A percentile compares a stretch with the other conserved stretches of the same genome.
These are phyloP conservation scores for Procambarus virginalis DNA, from an alignment of 1,140 invertebrate species.

Conservation along the genomic window DNA sequence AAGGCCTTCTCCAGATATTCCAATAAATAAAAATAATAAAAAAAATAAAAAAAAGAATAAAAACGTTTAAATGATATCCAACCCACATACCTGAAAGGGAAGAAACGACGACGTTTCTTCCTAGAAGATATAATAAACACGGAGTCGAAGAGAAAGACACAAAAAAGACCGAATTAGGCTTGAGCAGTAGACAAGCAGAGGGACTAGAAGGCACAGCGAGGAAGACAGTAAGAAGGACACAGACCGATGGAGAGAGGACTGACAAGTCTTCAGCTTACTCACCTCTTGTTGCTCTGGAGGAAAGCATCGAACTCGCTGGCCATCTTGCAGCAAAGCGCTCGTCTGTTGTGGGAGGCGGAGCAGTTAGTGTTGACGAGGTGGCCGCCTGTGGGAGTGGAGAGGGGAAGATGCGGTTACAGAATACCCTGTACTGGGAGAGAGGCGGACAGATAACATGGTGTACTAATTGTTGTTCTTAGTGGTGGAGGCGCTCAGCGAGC, in stretches of 20 bases:
- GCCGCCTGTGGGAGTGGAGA: slow-evolving; percentile 81
- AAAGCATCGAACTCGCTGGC: slow-evolving; percentile 95
- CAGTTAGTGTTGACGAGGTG: slow-evolving; percentile 98
- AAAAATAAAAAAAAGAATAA: too few relatives aligned
- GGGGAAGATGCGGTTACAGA: not conserved
- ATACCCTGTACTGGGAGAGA: not conserved
- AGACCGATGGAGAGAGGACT: not conserved
- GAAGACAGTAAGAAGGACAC: not conserved
- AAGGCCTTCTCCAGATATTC: too few relatives aligned
- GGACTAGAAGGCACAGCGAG: not conserved
- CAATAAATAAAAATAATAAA: too few relatives aligned
- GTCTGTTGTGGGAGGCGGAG: slow-evolving; percentile 89
- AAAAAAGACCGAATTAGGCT: not conserved
- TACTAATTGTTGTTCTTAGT: not conserved
- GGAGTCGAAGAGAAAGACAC: not conserved
- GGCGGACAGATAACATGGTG: not conserved
- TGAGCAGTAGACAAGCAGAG: not conserved
- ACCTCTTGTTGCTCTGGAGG: slow-evolving; percentile 92
- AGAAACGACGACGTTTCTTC: too few relatives aligned
- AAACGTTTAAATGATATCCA: too few relatives aligned
- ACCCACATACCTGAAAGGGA: too few relatives aligned
- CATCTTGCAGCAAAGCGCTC: slow-evolving; percentile 97
- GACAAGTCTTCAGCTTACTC: slow-evolving; percentile 75
- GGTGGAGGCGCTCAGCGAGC: not conserved
- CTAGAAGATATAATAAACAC: too few relatives aligned